Evolutionary conservation across 2,113 vertebrate species (phyloP), one percentile per base, ranked within the genome.

Genomic region (Myxocyprinus asiaticus): DNA sequence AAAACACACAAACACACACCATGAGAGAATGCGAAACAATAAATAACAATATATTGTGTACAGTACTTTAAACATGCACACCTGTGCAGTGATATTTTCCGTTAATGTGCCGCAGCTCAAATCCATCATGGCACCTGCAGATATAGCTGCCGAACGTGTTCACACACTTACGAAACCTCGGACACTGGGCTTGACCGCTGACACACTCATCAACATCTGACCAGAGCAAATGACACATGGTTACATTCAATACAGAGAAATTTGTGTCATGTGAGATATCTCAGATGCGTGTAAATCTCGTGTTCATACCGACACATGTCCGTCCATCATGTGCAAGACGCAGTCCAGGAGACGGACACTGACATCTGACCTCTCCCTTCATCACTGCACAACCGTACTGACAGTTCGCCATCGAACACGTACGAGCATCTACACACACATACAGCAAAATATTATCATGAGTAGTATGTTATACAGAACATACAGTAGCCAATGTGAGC

Each of bases 91-190:
- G 91, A 87, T 97, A 97, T 85, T 94, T 96, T 47, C 97, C 95
- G 68, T 93, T 92, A 0, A 95, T 89, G 89, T 95, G 96, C 75
- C 88, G 82, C 9, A 99, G 91, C 78, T 94, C 95, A 56, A 96
- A 96, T 61, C 97, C 97, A 50, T 90, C 85, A n/a, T 94, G 93
- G 72, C 97, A 99, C 82, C 92, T 97, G 91, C 97, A 99, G 81
- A 96, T 65, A 85, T 96, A 98, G 84, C 97, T 98, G 43, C 97
- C 96, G 0, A 98, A 99, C 0, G 97, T 98, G 89, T 99, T 99
- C 81, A 95, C 84, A 0, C 97, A 99, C 83, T 97, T 94, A 80
- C 96, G 92, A 72, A 91, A 94, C 0, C 88, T 90, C 4, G 96
- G 94, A 82, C 97, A 99, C 78, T 91, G 83, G 0, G 86, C 94